Conservation (phyloP, 2,888 invertebrate genomes). For the Doris montereyensis region DNA sequence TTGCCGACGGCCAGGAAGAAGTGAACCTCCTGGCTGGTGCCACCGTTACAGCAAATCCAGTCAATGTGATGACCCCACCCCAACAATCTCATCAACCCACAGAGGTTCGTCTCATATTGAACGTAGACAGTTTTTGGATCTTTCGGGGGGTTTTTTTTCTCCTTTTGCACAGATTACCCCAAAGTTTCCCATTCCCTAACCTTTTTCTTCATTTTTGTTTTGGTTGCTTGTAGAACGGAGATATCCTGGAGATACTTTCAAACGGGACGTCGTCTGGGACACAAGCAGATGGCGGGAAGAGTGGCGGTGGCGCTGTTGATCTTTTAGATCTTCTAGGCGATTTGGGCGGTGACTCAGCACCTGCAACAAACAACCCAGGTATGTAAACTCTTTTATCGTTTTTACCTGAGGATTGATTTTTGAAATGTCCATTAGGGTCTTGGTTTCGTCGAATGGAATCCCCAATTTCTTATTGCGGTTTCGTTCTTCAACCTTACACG, state of each 20-base stretch:
- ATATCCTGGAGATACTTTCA: conserved; percentile 87
- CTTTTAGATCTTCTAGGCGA: conserved; percentile 87
- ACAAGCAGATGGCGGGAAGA: conserved; percentile 49
- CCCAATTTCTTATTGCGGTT: too few species aligned
- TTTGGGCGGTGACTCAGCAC: conserved; percentile 43
- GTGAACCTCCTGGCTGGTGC: conserved; percentile 38
- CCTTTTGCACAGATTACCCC: too few species aligned
- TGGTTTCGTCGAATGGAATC: too few species aligned
- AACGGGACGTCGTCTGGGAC: conserved; percentile 66
- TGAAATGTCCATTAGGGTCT: too few species aligned
- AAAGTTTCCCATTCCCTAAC: too few species aligned
- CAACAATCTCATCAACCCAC: conserved; percentile 23
- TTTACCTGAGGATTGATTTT: too few species aligned
- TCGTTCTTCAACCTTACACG: too few species aligned
- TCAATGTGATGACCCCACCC: neutral
- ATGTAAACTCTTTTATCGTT: too few species aligned
- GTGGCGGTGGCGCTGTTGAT: conserved; percentile 76
- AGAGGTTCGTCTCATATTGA: conserved; percentile 30
- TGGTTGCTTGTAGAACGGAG: conserved; percentile 61
- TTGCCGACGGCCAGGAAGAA: conserved; percentile 33
- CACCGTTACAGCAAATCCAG: conserved; percentile 26
- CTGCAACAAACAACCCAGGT: conserved; percentile 36
- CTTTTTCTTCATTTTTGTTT: too few species aligned
- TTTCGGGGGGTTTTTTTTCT: too few species aligned
- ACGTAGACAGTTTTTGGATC: too few species aligned